A percentile compares a stretch with the other conserved stretches of the same genome.
Evolutionary conservation across 2,113 vertebrate species (phyloP).

Genomic region (Onychostoma macrolepis): DNA sequence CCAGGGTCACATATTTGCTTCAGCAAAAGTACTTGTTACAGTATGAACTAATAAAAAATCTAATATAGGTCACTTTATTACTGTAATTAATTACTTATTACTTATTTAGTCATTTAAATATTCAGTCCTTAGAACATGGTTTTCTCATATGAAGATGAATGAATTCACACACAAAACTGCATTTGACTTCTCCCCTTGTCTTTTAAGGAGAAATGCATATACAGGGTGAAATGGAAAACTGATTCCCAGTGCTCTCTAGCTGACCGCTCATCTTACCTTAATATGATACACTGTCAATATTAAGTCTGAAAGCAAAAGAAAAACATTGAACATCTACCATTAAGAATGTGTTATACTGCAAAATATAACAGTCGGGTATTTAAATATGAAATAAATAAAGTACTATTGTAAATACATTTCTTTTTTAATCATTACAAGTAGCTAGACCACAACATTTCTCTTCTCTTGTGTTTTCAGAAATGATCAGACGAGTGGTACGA

Average conservation of each 20-base stretch:
- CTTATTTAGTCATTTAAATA: background rate
- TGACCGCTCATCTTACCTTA: constrained; percentile 18
- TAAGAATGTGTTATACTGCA: background rate
- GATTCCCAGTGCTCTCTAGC: constrained; percentile 50
- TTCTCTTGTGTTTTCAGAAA: constrained; percentile 76
- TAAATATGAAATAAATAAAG: background rate
- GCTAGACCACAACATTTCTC: background rate
- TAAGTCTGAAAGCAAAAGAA: background rate
- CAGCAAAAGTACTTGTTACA: background rate
- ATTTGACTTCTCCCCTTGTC: background rate
- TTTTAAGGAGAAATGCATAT: background rate
- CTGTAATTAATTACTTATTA: background rate
- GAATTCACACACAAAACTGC: background rate
- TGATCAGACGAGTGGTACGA: constrained; percentile 95
- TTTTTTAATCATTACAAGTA: background rate
- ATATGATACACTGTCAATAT: constrained; percentile 41
- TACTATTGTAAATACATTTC: background rate
- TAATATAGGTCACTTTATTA: background rate
- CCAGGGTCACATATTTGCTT: too few species aligned
- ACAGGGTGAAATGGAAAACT: constrained; percentile 53
- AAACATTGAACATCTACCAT: background rate
- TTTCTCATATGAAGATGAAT: background rate
- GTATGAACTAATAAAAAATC: background rate
- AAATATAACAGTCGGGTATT: background rate
- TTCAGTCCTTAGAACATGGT: background rate